Percentiles rank a stretch among this genome's conserved stretches.
phyloP scores from a whole-genome alignment of 2,888 invertebrate genomes.

The Rhynchonema sp. region DNA sequence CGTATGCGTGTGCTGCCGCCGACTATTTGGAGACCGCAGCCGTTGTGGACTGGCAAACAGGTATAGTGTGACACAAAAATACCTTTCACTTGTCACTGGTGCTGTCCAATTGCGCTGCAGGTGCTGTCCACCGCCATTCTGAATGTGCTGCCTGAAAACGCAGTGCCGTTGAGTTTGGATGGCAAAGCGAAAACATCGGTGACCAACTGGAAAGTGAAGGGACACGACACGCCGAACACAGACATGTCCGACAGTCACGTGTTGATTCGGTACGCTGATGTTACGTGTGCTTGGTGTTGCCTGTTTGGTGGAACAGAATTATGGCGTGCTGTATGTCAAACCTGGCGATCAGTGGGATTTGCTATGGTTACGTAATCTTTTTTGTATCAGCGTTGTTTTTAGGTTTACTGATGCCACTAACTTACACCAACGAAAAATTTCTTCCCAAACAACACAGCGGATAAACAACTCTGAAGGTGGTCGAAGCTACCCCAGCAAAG shows the following conservation, averaged over 20 bases:
- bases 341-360: too few species aligned
- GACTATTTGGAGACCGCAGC: slow-evolving; percentile 60
- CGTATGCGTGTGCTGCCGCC: slow-evolving; percentile 43
- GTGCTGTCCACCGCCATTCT: slow-evolving; percentile 67
- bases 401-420: too few species aligned
- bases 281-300: too few species aligned
- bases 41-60: slow-evolving; percentile 91
- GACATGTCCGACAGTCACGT: slow-evolving; percentile 76
- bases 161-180: slow-evolving; percentile 45
- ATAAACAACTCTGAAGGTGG: too few species aligned
- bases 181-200: slow-evolving; percentile 51
- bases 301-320: too few species aligned
- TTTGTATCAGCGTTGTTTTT: too few species aligned
- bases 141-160: slow-evolving; percentile 57
- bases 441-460: too few species aligned
- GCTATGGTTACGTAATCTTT: too few species aligned
- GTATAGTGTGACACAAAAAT: slow-evolving; percentile 19
- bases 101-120: slow-evolving; percentile 8
- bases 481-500: too few species aligned
- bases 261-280: slow-evolving; percentile 10
- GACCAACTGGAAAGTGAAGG: slow-evolving; percentile 26
- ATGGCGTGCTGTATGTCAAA: too few species aligned
- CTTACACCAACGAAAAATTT: too few species aligned
- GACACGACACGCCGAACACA: slow-evolving; percentile 10
- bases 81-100: not conserved